Evolutionary conservation across 2,797 vertebrate genomes (phyloP).

Genomic region (Semotilus atromaculatus): DNA sequence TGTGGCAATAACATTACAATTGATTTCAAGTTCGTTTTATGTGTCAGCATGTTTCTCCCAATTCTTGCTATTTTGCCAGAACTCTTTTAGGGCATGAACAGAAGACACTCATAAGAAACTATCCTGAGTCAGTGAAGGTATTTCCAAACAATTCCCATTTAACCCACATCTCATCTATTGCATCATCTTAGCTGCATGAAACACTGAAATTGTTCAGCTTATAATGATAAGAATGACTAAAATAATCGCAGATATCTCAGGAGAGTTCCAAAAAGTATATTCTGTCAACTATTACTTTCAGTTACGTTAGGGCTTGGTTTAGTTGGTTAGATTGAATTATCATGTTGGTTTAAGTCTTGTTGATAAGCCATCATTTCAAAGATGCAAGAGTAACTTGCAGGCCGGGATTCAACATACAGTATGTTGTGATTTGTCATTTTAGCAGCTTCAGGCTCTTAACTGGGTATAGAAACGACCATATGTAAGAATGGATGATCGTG

Average conservation of each 20-base stretch:
- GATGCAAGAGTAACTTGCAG: background rate
- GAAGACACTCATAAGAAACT: background rate
- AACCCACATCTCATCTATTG: background rate
- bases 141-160: background rate
- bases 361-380: background rate
- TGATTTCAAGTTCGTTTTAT: background rate
- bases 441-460: background rate
- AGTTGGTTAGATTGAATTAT: background rate
- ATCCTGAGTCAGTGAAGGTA: background rate
- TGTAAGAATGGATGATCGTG: background rate
- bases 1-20: background rate
- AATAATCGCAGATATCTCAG: background rate
- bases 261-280: background rate
- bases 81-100: conserved; percentile 14
- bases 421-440: background rate
- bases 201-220: background rate
- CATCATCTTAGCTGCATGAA: background rate
- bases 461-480: background rate
- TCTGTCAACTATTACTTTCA: background rate
- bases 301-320: background rate
- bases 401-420: background rate
- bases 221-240: background rate
- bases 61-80: conserved; percentile 1
- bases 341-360: background rate
- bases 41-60: background rate